Conservation (phyloP, 2,113 vertebrate genomes). For the Willisornis vidua region DNA sequence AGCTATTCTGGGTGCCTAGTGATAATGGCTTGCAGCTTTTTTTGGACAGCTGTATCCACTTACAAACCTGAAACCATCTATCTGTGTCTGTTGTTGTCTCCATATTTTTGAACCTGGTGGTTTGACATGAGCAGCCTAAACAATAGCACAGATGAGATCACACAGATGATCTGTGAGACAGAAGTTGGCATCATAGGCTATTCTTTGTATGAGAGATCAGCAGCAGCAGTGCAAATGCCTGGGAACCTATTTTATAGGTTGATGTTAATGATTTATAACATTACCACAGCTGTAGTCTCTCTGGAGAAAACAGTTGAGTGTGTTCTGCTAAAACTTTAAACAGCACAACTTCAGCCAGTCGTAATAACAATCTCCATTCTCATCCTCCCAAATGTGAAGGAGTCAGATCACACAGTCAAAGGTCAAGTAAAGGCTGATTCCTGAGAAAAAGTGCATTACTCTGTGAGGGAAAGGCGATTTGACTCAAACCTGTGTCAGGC, state of each 20-base stretch:
- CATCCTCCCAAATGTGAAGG: neutral
- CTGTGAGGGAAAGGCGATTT: neutral
- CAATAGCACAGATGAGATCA: neutral
- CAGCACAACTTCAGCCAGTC: neutral
- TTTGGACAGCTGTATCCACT: neutral
- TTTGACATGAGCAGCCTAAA: neutral
- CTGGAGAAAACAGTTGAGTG: neutral
- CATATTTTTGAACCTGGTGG: neutral
- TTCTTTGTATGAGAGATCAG: neutral
- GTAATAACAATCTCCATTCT: neutral
- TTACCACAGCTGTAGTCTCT: neutral
- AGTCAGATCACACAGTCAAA: neutral
- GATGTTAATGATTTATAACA: constrained; percentile 23
- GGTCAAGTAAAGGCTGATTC: neutral
- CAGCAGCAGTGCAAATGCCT: neutral
- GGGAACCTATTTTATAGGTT: neutral
- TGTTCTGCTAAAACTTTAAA: constrained; percentile 39
- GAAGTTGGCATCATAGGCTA: neutral
- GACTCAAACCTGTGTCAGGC: neutral
- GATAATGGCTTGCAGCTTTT: constrained; percentile 26
- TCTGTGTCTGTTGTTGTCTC: neutral
- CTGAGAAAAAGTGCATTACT: neutral
- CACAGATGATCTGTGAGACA: neutral
- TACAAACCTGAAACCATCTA: neutral
- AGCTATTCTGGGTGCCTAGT: constrained; percentile 8